Evolutionary conservation across 2,888 invertebrate genomes (phyloP).

Genomic region (Philereme transversata): DNA sequence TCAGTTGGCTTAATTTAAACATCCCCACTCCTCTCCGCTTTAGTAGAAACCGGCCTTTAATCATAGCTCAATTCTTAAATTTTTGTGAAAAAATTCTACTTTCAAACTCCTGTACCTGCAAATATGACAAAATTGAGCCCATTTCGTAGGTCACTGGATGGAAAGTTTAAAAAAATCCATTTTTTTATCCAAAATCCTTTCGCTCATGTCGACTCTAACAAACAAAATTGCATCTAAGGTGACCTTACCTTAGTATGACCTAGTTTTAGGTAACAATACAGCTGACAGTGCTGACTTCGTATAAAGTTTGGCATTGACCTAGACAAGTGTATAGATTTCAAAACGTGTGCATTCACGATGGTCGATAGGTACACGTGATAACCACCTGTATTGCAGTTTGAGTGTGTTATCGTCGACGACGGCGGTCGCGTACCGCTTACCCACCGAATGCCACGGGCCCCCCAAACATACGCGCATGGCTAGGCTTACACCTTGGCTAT

Average conservation of each 20-base stretch:
- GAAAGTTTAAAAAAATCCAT: no score
- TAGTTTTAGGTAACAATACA: neutral
- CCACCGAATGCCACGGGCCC: conserved; percentile 68
- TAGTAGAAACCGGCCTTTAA: no score
- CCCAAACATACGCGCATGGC: conserved; percentile 68
- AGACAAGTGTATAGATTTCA: neutral
- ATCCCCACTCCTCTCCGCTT: no score
- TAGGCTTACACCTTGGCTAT: conserved; percentile 72
- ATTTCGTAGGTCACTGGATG: no score
- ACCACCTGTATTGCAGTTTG: conserved; percentile 72
- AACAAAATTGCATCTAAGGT: neutral
- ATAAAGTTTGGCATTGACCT: conserved; percentile 3
- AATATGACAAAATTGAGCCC: no score
- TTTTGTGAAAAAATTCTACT: no score
- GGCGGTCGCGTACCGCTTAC: conserved; percentile 67
- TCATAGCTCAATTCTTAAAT: no score
- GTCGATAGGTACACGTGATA: conserved; percentile 40
- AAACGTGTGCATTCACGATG: conserved; percentile 23
- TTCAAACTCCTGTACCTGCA: no score
- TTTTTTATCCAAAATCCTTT: no score
- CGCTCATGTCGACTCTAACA: no score
- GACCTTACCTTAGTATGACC: neutral
- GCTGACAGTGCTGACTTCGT: neutral
- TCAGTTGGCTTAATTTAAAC: no score
- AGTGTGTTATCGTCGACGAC: conserved; percentile 72